Evolutionary conservation across 2,113 vertebrate genomes (phyloP), one percentile per base, ranked within the genome.

Genomic region (Anser cygnoides): DNA sequence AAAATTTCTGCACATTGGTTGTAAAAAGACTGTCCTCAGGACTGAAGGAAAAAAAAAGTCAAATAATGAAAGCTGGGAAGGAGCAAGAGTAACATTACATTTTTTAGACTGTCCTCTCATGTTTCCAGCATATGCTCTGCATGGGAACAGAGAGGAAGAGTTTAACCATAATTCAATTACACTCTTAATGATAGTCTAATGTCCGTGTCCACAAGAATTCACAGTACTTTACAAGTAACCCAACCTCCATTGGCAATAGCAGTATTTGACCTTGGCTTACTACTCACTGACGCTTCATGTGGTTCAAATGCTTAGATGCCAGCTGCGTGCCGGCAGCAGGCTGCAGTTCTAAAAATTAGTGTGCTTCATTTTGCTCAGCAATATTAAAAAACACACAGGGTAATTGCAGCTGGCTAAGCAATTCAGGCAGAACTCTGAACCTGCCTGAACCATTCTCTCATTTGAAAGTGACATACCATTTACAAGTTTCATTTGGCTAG

Each of bases 391-490:
- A 49, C 70, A 62, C 77, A 12, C 13, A n/a, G 15, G 74, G 17
- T 87, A 94, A 93, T 96, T 95, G 94, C 4, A 1, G 54, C n/a
- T 43, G 62, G 63, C 73, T 94, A 72, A 91, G 90, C 94, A 92
- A 13, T 52, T 59, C 8, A 0, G 37, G 78, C 84, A 85, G 75
- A 94, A 77, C 0, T 0, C 44, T 43, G 63, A 91, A 70, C 90
- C 72, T 95, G 95, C 90, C 84, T 19, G 54, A 95, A 82, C 93
- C 72, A 26, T 73, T 58, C 84, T 73, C 92, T 85, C 74, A 41
- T 82, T 70, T 63, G 66, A 66, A 82, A 72, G 75, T 66, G 84
- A 91, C 93, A 54, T 20, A 29, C 14, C 74, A 73, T 35, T 79
- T 91, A 58, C 50, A 85, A 88, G 59, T 90, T 95, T 88, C 54